Evolutionary conservation across 2,888 invertebrate genomes (phyloP), one percentile per base, ranked within the genome.

Genomic region (Palloptera scutellata): DNA sequence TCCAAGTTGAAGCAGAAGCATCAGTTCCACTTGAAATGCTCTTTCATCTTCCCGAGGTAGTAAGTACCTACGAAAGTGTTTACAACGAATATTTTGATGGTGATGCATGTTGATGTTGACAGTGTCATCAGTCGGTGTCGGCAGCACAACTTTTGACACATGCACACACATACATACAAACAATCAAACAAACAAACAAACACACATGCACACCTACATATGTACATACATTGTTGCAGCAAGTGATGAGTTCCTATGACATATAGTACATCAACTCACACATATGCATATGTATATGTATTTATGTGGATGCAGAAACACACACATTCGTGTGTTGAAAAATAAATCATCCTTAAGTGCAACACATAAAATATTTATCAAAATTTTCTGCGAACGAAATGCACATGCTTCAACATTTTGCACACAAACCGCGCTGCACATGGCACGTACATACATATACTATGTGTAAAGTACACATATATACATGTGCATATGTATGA

Each of bases 341-440:
- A 30, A 57, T 57, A 40, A 57, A 40, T 57, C 40, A 41, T 12
- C 41, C 57, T 57, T 57, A 57, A 57, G 57, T 40, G 57, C 57
- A 57, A n/a, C 57, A 30, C 57, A 57, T 57, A 41, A 13, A 57
- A 57, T 57, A 57, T 57, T 57, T 57, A 57, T 57, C 57, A 41
- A 57, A 57, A 40, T 30, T 13, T 54, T 19, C 54, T 54, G 54
- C 54, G 12, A 15, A 19, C 20, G 19, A 19, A 54, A 54, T 20
- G 15, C 54, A 54, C 15, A 19, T 17, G 54, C 48, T 30, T 30
- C 30, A 30, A 30, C 30, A 30, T 30, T 30, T 30, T 30, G 3
- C 30, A 30, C 6, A 30, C 6, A 30, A 30, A 30, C 30, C 30
- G 6, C 30, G 30, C 30, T 30, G 30, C 30, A 30, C 30, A 6